Evolutionary conservation across 2,888 invertebrate species (phyloP).

Genomic region (Eupithecia centaureata): DNA sequence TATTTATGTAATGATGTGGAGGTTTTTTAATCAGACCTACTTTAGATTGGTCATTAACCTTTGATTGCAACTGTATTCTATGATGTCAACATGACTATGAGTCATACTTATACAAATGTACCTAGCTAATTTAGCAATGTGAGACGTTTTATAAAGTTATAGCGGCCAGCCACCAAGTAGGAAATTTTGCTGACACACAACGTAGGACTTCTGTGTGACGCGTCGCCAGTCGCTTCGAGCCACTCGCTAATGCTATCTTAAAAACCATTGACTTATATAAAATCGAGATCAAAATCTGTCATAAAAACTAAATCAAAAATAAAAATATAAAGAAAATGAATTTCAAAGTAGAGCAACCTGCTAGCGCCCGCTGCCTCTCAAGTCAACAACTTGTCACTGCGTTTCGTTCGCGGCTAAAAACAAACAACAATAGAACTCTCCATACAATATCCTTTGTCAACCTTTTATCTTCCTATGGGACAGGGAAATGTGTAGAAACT

Average conservation of each 20-base stretch:
- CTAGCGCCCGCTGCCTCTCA: conserved; percentile 43
- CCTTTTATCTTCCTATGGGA: conserved; percentile 72
- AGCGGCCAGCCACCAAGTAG: too few relatives aligned
- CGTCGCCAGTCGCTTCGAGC: too few relatives aligned
- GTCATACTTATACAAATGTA: background rate
- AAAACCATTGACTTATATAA: too few relatives aligned
- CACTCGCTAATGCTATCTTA: too few relatives aligned
- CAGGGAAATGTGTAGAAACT: conserved; percentile 50
- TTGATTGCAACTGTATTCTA: conserved; percentile 7
- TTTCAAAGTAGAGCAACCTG: conserved; percentile 59
- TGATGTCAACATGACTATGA: background rate
- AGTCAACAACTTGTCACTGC: conserved; percentile 80
- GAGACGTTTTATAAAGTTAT: too few relatives aligned
- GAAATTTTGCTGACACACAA: too few relatives aligned
- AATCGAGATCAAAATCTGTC: too few relatives aligned
- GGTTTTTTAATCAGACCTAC: conserved; percentile 20
- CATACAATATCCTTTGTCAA: conserved; percentile 83
- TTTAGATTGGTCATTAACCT: conserved; percentile 18
- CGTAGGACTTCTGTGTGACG: too few relatives aligned
- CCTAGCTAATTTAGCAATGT: too few relatives aligned
- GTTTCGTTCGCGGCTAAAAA: conserved; percentile 72
- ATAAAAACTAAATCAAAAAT: background rate
- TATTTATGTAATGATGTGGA: background rate
- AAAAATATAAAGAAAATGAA: background rate
- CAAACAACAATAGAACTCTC: conserved; percentile 79